Conservation (phyloP, 2,113 vertebrate genomes). For the Cryptotis parvus region DNA sequence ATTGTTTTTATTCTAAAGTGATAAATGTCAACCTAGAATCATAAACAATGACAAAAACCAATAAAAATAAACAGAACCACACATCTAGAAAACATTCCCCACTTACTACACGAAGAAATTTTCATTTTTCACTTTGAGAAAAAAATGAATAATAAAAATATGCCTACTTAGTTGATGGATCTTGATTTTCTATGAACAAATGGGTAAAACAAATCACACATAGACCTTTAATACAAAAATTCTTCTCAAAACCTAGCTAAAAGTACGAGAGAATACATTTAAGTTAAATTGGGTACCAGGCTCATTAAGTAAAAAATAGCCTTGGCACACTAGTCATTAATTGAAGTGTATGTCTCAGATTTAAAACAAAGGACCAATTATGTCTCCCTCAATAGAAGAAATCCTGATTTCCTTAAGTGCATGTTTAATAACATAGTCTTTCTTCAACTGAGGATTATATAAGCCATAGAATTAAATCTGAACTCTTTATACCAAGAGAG, state of each 20-base stretch:
- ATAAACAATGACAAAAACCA: not conserved
- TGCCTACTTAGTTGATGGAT: not conserved
- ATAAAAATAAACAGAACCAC: not conserved
- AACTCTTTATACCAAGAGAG: not conserved
- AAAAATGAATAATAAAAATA: not conserved
- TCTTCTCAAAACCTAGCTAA: slow-evolving; percentile 4
- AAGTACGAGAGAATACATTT: not conserved
- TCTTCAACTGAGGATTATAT: not conserved
- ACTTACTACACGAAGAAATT: not conserved
- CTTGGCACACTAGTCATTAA: not conserved
- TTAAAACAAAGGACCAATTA: slow-evolving; percentile 56
- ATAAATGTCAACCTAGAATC: not conserved
- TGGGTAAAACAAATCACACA: not conserved
- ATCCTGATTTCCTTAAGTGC: not conserved
- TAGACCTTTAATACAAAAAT: not conserved
- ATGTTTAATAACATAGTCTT: slow-evolving; percentile 37
- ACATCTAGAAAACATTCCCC: not conserved
- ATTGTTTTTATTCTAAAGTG: slow-evolving; percentile 23
- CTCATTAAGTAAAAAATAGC: slow-evolving; percentile 42
- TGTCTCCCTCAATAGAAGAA: slow-evolving; percentile 26
- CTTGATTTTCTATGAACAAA: slow-evolving; percentile 45
- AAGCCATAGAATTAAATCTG: slow-evolving; percentile 21
- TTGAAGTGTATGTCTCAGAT: not conserved
- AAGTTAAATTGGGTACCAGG: not conserved
- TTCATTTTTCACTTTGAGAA: slow-evolving; percentile 12